Percentiles rank a stretch among this genome's conserved stretches.
These are phyloP conservation scores for Oriolus oriolus DNA, from an alignment of 2,113 vertebrate species.

Conservation along the genomic window DNA sequence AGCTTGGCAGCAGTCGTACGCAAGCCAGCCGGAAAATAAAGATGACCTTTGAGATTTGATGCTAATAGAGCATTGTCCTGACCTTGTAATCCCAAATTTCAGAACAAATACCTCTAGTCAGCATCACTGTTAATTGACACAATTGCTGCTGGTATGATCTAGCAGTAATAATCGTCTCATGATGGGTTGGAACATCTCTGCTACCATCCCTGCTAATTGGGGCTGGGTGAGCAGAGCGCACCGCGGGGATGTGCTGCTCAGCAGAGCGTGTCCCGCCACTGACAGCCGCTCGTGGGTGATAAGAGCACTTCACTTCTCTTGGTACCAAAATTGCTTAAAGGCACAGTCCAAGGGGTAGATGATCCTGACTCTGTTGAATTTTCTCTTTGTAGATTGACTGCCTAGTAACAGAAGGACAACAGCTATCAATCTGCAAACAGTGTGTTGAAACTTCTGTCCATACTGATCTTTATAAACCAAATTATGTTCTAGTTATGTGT, in stretches of 20 bases:
- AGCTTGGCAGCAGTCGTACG: background rate
- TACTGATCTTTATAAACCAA: background rate
- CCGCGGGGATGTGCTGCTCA: background rate
- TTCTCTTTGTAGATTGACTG: background rate
- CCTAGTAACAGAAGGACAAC: background rate
- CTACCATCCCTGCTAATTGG: background rate
- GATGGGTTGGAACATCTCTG: background rate
- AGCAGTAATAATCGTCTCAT: background rate
- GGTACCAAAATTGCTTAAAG: background rate
- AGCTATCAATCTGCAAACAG: background rate
- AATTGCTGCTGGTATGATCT: background rate
- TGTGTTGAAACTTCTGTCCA: background rate
- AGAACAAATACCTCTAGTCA: slow-evolving; percentile 9
- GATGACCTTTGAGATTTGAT: background rate
- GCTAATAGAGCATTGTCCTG: slow-evolving; percentile 4
- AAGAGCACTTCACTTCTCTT: background rate
- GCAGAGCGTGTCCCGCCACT: background rate
- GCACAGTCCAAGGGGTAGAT: background rate
- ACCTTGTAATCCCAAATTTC: slow-evolving; percentile 5
- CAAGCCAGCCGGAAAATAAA: background rate
- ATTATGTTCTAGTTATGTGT: background rate
- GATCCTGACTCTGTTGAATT: background rate
- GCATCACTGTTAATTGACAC: background rate
- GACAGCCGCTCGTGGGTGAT: rapidly evolving
- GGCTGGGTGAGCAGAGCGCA: background rate